Base-by-base conservation (phyloP, 2,888 invertebrate genomes). In the Ferrisia virgata region DNA sequence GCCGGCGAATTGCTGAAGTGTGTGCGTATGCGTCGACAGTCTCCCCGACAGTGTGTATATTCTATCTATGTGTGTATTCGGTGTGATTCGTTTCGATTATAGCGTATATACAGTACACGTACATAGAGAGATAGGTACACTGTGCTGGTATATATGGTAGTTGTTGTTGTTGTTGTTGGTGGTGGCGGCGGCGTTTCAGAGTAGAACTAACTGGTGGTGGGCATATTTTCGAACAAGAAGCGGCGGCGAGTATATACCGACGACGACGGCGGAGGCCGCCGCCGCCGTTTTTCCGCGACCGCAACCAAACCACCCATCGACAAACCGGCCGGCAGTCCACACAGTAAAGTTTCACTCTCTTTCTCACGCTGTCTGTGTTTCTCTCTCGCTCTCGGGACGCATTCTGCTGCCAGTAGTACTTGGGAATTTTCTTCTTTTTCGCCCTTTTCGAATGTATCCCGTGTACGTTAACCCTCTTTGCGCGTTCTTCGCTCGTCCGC, bases 311-410 rank as follows among this genome's bases (percentile, higher is more conserved):
- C 33, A 81, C 81, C 81, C 33, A 81, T 53, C 81, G 58, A 47
- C 47, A 43, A 81, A 81, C 81, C 81, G 81, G 81, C 81, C 81
- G 81, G 47, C 47, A 9, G 81, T 81, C 81, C 81, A 43, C 43
- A 47, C 47, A 18, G 47, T 47, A 33, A 79, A 58, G 81, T 81
- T 81, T 53, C 31, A 81, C 43, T 47, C 53, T 53, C 72, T 31
- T 18, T 53, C 33, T 18, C 18, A 8, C 36, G 36, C 36, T 6
- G 5, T 8, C 4, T 3, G 15, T 13, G 13, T 1, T 15, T 11
- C 11, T 43, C 43, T 43, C 15, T 43, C 43, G 11, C 43, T 13
- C 15, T 43, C 43, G 43, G n/a, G n/a, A n/a, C 43, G 43, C 43
- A 43, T 15, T 43, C 43, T 43, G 13, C 43, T n/a, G n/a, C n/a